These are phyloP conservation scores for Limnothrissa miodon DNA, from an alignment of 2,113 vertebrate genomes.

Conservation along the genomic window DNA sequence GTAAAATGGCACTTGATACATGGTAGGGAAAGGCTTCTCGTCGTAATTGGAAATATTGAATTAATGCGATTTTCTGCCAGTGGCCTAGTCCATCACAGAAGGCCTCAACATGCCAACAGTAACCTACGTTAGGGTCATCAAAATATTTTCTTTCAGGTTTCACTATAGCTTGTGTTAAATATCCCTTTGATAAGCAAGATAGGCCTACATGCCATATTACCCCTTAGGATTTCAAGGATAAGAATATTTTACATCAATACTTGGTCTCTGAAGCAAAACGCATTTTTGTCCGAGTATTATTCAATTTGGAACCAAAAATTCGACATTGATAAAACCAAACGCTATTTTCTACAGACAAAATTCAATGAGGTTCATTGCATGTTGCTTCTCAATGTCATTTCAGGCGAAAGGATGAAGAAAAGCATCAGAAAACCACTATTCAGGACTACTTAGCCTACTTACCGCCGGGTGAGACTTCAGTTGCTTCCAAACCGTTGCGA, in stretches of 20 bases:
- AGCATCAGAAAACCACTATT: neutral
- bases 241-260: neutral
- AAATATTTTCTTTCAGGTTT: too few species aligned
- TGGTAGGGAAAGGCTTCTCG: neutral
- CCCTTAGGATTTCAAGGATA: neutral
- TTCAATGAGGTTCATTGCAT: too few species aligned
- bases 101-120: neutral
- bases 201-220: too few species aligned
- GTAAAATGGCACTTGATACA: neutral
- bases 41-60: neutral
- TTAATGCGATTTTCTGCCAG: neutral
- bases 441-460: constrained; percentile 47
- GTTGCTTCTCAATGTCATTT: neutral
- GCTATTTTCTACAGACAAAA: neutral
- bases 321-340: neutral
- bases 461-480: constrained; percentile 70
- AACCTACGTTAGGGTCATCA: neutral
- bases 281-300: neutral
- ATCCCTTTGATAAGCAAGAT: too few species aligned
- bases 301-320: neutral
- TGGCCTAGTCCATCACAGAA: neutral
- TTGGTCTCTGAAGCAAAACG: neutral
- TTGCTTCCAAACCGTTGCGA: constrained; percentile 57
- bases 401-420: neutral
- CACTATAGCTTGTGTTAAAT: too few species aligned